phyloP scores from a whole-genome alignment of 2,888 invertebrate genomes.

The Standfussiana lucernea region DNA sequence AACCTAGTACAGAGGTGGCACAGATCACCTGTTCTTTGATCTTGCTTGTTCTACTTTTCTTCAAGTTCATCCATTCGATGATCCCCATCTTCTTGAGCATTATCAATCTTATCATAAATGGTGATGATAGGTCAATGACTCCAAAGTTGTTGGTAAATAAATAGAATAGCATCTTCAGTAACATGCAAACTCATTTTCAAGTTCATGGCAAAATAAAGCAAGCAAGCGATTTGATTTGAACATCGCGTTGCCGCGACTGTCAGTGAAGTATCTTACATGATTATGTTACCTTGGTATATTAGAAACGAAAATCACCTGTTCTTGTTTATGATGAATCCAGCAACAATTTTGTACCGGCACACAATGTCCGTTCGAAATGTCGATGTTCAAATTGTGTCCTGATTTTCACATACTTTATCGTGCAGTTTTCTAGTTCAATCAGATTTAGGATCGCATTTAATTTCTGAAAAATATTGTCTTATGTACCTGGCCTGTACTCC shows the following conservation, averaged over 20 bases:
- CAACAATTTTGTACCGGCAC: not conserved
- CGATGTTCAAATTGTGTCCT: not conserved
- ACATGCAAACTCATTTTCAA: conserved; percentile 5
- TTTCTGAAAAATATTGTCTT: not conserved
- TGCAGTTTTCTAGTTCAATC: not conserved
- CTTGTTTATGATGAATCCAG: conserved; percentile 51
- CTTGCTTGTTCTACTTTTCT: conserved; percentile 61
- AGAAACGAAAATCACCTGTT: conserved; percentile 76
- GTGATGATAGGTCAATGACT: conserved; percentile 26
- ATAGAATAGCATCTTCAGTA: conserved; percentile 19
- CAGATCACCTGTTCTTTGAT: conserved; percentile 80
- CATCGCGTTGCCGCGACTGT: conserved; percentile 7
- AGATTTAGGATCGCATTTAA: too few relatives aligned
- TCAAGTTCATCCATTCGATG: conserved; percentile 29
- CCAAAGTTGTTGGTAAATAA: conserved; percentile 24
- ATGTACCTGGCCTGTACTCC: not conserved
- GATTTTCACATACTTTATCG: not conserved
- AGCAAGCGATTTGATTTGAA: conserved; percentile 3
- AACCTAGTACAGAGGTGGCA: conserved; percentile 77
- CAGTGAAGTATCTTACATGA: conserved; percentile 52
- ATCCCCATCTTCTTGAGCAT: conserved; percentile 38
- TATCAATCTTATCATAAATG: conserved; percentile 6
- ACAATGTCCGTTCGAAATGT: too few relatives aligned
- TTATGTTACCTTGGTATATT: conserved; percentile 73
- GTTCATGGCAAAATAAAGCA: conserved; percentile 37